A percentile compares a stretch with the other conserved stretches of the same genome.
Evolutionary conservation across 2,113 vertebrate species (phyloP).

Genomic region (Muntiacus reevesi): DNA sequence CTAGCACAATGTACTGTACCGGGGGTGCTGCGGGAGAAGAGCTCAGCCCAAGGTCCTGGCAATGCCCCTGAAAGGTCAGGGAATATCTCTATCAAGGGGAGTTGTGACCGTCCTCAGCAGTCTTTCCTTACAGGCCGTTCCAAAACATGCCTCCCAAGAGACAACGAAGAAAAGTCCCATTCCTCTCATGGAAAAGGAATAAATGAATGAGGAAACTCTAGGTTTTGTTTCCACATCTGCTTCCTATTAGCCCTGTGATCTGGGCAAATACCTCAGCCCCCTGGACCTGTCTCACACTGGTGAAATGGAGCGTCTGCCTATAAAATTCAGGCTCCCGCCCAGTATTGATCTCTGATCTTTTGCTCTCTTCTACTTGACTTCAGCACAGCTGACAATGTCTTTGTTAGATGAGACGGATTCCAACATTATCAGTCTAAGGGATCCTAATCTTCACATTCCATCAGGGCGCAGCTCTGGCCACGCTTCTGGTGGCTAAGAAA

Average conservation of each 20-base stretch:
- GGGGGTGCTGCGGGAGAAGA: not conserved
- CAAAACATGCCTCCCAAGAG: not conserved
- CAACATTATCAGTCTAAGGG: not conserved
- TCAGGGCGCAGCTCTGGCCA: not conserved
- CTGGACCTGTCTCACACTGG: not conserved
- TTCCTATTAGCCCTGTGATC: not conserved
- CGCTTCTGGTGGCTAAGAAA: not conserved
- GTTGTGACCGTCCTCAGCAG: not conserved
- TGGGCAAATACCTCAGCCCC: not conserved
- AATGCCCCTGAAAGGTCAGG: not conserved
- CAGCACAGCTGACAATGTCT: not conserved
- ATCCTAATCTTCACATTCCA: not conserved
- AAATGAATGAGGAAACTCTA: not conserved
- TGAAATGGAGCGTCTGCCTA: not conserved
- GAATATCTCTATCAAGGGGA: not conserved
- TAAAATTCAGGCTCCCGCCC: not conserved
- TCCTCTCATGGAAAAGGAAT: not conserved
- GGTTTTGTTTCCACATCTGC: not conserved
- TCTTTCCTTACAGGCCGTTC: not conserved
- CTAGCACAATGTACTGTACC: rapidly evolving
- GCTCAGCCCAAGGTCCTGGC: not conserved
- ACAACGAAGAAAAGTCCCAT: not conserved
- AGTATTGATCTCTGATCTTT: not conserved
- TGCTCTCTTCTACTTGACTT: rapidly evolving
- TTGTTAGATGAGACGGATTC: not conserved